These are phyloP conservation scores for Cerastis leucographa DNA, from an alignment of 2,888 invertebrate species.

Conservation along the genomic window DNA sequence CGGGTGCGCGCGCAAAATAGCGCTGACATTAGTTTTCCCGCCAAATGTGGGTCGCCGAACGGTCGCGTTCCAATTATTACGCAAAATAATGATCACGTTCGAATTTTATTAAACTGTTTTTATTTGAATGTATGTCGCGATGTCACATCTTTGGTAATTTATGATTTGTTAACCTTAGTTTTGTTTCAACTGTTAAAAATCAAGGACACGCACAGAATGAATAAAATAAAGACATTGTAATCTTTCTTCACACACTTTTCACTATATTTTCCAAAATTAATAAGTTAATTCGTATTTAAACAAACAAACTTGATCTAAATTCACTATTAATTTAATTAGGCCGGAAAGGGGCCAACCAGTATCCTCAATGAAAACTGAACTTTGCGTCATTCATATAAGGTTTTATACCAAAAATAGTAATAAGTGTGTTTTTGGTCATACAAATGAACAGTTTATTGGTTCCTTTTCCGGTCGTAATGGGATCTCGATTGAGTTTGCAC, in stretches of 20 bases:
- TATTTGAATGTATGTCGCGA: slow-evolving; percentile 59
- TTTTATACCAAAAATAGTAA: slow-evolving; percentile 32
- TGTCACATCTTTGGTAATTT: slow-evolving; percentile 79
- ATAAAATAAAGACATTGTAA: slow-evolving; percentile 31
- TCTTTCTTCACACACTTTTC: too few species aligned
- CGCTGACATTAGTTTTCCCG: slow-evolving; percentile 83
- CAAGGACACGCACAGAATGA: neutral
- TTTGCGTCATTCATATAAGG: slow-evolving; percentile 23
- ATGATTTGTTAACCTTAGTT: slow-evolving; percentile 11
- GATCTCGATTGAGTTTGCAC: slow-evolving; percentile 67
- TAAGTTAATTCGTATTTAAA: neutral
- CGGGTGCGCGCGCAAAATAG: slow-evolving; percentile 82
- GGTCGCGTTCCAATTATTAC: slow-evolving; percentile 72
- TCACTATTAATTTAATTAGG: slow-evolving; percentile 45
- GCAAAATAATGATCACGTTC: slow-evolving; percentile 67
- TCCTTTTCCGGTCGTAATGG: slow-evolving; percentile 67
- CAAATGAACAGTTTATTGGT: slow-evolving; percentile 56
- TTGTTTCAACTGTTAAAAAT: neutral
- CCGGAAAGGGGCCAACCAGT: slow-evolving; percentile 40
- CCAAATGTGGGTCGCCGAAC: slow-evolving; percentile 79
- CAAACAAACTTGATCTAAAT: slow-evolving; percentile 16
- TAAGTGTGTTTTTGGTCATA: slow-evolving; percentile 49
- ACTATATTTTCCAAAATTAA: neutral
- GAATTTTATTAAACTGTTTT: slow-evolving; percentile 50
- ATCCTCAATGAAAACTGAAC: slow-evolving; percentile 37